Evolutionary conservation across 2,113 vertebrate genomes (phyloP).

Genomic region (Phalacrocorax pelagicus): DNA sequence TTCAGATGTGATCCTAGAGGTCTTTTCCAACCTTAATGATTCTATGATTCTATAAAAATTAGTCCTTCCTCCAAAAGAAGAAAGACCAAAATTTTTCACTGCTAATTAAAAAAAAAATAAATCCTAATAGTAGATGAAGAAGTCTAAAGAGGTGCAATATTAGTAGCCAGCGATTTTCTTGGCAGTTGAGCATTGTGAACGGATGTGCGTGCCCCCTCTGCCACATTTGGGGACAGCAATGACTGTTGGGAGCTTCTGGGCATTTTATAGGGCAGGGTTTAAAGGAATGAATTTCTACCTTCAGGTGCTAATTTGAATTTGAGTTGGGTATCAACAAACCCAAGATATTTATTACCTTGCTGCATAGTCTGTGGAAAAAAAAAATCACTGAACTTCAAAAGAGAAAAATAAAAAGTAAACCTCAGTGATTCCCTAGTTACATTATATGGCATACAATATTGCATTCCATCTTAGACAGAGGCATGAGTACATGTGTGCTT

Average conservation of each 20-base stretch:
- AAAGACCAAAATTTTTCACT: not conserved
- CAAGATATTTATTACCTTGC: not conserved
- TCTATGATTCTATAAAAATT: not conserved
- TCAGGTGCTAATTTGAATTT: not conserved
- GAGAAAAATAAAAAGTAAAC: not conserved
- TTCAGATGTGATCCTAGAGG: no score
- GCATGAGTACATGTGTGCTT: not conserved
- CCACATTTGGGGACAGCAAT: not conserved
- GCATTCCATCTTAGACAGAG: not conserved
- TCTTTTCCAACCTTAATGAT: no score
- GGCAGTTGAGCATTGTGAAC: not conserved
- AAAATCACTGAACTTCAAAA: not conserved
- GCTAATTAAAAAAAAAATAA: not conserved
- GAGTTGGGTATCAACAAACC: not conserved
- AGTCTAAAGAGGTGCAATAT: not conserved
- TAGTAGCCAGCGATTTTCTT: not conserved
- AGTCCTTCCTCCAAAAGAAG: slow-evolving; percentile 27
- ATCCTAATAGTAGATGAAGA: not conserved
- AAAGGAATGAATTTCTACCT: not conserved
- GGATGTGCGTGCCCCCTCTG: not conserved
- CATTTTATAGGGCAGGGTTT: not conserved
- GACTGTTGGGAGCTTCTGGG: not conserved
- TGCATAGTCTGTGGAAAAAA: not conserved
- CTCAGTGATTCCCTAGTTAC: not conserved
- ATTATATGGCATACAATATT: not conserved